Percentiles rank a stretch among this genome's conserved stretches.
phyloP scores from a whole-genome alignment of 2,888 invertebrate genomes.

The Subacronicta megacephala region DNA sequence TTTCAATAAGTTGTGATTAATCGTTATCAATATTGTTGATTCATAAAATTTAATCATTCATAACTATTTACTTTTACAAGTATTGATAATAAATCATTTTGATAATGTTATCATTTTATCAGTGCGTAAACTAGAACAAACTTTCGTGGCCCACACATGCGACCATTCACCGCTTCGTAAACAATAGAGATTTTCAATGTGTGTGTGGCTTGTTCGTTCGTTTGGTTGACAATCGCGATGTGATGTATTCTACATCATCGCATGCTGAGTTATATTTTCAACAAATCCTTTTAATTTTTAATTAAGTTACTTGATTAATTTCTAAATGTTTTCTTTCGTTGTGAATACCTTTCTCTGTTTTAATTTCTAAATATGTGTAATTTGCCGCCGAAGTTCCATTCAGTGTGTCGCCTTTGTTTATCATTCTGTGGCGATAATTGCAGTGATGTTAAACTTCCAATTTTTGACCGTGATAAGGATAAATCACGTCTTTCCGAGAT shows the following conservation, averaged over 20 bases:
- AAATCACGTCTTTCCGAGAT: conserved; percentile 92
- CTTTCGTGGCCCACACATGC: conserved; percentile 74
- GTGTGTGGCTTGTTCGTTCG: conserved; percentile 88
- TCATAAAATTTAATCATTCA: conserved; percentile 19
- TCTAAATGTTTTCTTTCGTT: conserved; percentile 89
- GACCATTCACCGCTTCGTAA: conserved; percentile 78
- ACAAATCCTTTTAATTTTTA: conserved; percentile 86
- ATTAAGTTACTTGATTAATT: conserved; percentile 86
- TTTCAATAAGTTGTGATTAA: too few species aligned
- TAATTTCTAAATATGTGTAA: conserved; percentile 95
- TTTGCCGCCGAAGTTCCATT: conserved; percentile 97
- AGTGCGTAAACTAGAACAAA: conserved; percentile 81
- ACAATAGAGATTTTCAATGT: conserved; percentile 82
- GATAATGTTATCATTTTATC: conserved; percentile 87
- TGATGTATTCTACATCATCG: conserved; percentile 89
- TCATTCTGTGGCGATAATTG: conserved; percentile 92
- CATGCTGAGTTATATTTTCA: conserved; percentile 89
- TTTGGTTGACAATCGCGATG: conserved; percentile 90
- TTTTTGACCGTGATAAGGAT: conserved; percentile 93
- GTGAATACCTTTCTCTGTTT: conserved; percentile 86
- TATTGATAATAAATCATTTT: conserved; percentile 64
- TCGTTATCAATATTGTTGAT: conserved; percentile 13
- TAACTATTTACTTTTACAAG: conserved; percentile 20
- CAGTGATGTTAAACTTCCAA: conserved; percentile 93
- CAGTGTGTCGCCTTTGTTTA: conserved; percentile 98